phyloP scores from a whole-genome alignment of 2,797 vertebrate species.

The Delichon dasypus region DNA sequence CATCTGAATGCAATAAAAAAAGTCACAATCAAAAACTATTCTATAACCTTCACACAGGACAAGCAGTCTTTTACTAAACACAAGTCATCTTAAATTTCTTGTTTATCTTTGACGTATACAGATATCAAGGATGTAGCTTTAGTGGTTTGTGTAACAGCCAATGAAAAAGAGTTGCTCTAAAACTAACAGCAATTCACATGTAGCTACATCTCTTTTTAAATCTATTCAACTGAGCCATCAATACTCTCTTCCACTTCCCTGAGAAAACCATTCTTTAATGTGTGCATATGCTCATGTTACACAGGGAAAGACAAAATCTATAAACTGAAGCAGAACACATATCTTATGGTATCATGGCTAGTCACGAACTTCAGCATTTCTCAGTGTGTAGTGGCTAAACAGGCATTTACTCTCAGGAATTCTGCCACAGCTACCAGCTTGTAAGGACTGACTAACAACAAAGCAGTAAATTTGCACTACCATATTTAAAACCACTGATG shows the following conservation, averaged over 20 bases:
- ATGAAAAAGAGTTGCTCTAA: neutral
- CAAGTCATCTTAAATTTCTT: neutral
- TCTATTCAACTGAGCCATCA: neutral
- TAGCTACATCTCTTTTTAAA: neutral
- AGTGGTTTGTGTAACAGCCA: neutral
- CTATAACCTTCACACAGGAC: neutral
- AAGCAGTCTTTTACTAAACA: neutral
- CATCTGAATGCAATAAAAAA: neutral
- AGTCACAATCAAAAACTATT: neutral
- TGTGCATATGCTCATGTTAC: neutral
- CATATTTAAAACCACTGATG: neutral
- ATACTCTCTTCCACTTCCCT: neutral
- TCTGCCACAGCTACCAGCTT: neutral
- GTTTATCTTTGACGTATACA: neutral
- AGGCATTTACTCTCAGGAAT: neutral
- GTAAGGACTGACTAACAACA: neutral
- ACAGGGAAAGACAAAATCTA: neutral
- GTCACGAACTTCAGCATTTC: neutral
- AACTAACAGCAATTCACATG: neutral
- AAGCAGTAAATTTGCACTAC: neutral
- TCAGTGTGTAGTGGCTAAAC: neutral
- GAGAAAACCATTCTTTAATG: neutral
- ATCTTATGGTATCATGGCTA: neutral
- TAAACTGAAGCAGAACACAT: neutral
- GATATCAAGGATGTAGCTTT: neutral